These are phyloP conservation scores for Nineta flava DNA, from an alignment of 2,888 invertebrate species.

Conservation along the genomic window DNA sequence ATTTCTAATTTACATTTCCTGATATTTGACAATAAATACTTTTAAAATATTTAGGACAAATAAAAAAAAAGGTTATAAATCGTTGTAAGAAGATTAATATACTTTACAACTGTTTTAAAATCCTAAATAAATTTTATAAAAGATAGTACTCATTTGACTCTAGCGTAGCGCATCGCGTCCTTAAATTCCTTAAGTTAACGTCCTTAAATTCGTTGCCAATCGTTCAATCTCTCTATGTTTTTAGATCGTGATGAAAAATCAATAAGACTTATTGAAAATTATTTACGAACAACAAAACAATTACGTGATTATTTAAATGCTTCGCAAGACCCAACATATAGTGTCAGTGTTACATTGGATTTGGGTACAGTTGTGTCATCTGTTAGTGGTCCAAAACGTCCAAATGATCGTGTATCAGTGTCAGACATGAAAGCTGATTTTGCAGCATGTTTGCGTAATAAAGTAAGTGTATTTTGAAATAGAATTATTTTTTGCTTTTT, in stretches of 20 bases:
- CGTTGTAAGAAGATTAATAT: too few species aligned
- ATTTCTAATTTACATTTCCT: too few species aligned
- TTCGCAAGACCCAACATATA: slow-evolving; percentile 67
- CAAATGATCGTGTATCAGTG: slow-evolving; percentile 89
- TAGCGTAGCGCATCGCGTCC: too few species aligned
- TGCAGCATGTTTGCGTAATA: slow-evolving; percentile 62
- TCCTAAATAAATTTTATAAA: too few species aligned
- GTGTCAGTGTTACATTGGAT: slow-evolving; percentile 75
- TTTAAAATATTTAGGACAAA: too few species aligned
- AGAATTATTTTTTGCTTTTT: neutral
- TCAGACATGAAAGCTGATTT: slow-evolving; percentile 85
- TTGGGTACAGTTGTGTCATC: slow-evolving; percentile 80
- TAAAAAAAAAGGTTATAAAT: too few species aligned
- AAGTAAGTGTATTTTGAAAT: slow-evolving; percentile 46
- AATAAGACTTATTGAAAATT: slow-evolving; percentile 61
- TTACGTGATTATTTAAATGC: slow-evolving; percentile 65
- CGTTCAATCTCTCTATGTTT: too few species aligned
- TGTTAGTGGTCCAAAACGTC: slow-evolving; percentile 92
- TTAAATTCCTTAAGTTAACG: too few species aligned
- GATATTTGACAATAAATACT: too few species aligned
- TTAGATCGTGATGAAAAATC: slow-evolving; percentile 66
- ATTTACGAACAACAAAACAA: slow-evolving; percentile 66
- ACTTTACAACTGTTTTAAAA: too few species aligned
- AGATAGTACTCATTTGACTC: too few species aligned
- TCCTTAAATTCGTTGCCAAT: too few species aligned